These are phyloP conservation scores for Metalampra italica DNA, from an alignment of 2,888 invertebrate species.

Conservation along the genomic window DNA sequence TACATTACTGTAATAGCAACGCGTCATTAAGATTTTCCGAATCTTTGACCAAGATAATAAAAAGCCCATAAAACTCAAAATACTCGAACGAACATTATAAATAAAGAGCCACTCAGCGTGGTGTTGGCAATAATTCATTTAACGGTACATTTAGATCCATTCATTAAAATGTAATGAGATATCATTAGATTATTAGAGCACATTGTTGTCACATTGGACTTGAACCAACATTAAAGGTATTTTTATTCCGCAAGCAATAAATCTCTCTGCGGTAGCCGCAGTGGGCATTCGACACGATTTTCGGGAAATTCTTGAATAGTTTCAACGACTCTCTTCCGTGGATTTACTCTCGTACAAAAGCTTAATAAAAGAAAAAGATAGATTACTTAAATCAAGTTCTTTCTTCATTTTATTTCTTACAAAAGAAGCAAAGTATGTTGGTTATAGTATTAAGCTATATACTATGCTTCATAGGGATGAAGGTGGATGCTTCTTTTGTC, in stretches of 20 bases:
- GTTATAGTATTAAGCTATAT: no score
- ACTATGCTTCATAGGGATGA: no score
- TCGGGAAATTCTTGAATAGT: neutral
- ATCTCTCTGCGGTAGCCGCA: slow-evolving; percentile 18
- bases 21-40: no score
- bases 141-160: slow-evolving; percentile 7
- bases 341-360: no score
- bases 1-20: no score
- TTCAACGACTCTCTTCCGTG: neutral
- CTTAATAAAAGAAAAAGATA: no score
- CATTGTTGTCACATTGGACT: slow-evolving; percentile 23
- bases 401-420: no score
- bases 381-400: no score
- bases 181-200: neutral
- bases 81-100: neutral
- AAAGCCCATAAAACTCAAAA: slow-evolving; percentile 3
- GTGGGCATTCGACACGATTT: neutral
- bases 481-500: no score
- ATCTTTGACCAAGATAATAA: neutral
- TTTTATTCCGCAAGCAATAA: slow-evolving; percentile 33
- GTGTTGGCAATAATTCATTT: slow-evolving; percentile 11
- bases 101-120: slow-evolving; percentile 5
- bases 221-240: slow-evolving; percentile 31
- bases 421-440: no score
- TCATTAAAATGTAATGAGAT: slow-evolving; percentile 10